A percentile compares a stretch with the other conserved stretches of the same genome.
These are phyloP conservation scores for Halcyon badia DNA, from an alignment of 2,797 vertebrate genomes.

Conservation along the genomic window DNA sequence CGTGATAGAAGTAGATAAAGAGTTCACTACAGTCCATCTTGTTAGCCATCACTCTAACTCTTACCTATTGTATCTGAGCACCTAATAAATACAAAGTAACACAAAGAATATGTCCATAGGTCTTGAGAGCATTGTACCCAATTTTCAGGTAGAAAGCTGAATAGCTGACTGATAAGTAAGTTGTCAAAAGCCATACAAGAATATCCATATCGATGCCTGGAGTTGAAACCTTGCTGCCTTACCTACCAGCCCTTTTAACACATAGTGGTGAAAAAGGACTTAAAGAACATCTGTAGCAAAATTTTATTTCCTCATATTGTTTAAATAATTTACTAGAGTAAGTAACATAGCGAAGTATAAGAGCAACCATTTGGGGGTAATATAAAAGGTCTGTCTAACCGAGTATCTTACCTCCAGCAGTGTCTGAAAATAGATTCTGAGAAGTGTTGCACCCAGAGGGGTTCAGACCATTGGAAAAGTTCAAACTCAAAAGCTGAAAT, in stretches of 20 bases:
- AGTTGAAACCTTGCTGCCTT: neutral
- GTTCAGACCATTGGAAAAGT: neutral
- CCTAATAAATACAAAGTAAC: neutral
- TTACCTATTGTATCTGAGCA: neutral
- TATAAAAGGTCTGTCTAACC: neutral
- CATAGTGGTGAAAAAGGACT: neutral
- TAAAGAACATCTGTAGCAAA: neutral
- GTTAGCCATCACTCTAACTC: neutral
- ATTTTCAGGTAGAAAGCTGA: neutral
- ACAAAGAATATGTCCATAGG: neutral
- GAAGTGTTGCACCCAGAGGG: neutral
- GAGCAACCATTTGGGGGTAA: neutral
- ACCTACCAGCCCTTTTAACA: neutral
- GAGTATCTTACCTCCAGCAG: neutral
- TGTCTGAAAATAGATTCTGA: neutral
- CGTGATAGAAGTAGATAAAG: neutral
- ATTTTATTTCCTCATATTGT: neutral
- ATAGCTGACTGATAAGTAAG: neutral
- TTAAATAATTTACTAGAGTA: neutral
- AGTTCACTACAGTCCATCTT: neutral
- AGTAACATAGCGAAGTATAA: neutral
- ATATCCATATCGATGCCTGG: rapidly evolving
- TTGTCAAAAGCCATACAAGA: neutral
- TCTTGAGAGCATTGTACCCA: neutral
- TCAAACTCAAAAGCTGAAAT: neutral